Base-by-base conservation (phyloP, 2,888 invertebrate genomes). In the Volucella zonaria region DNA sequence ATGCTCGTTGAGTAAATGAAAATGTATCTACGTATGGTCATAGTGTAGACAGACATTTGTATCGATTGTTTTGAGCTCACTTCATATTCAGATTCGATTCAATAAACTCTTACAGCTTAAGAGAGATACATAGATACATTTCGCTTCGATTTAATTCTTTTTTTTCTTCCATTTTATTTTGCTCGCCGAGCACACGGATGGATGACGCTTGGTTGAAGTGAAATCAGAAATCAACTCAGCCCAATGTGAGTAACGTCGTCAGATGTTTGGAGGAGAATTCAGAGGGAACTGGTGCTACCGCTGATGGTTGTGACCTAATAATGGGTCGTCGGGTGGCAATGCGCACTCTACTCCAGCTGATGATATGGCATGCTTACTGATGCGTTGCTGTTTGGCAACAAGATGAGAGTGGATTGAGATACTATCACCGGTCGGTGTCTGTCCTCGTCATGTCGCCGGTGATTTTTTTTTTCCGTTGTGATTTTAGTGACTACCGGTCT, bases 401-500 rank as follows among this genome's bases (percentile, higher is more conserved):
- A 52, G 52, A 73, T 62, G 74, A 67, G 67, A 76, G 61, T 67
- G 15, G 67, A 82, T 73, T 74, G 67, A 79, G 67, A 79, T 79
- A 59, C 52, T 66, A 56, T 73, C 73, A 73, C 62, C 56, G 68
- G 18, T 77, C 56, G 68, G 18, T 77, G 77, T 82, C 77, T 80
- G 64, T 47, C 54, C 38, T 40, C 68, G 15, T 52, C 59, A 45
- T 12, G 38, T 45, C 45, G 47, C 31, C n/a, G 18, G 31, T 61
- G 49, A 45, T 45, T 15, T 40, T 1, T 38, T 51, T 59, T 42
- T 62, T 43, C 14, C 42, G 42, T 54, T 15, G 66, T 67, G 47
- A 80, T 75, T 80, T 66, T 9, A 66, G 56, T 56, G 51, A 81
- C 85, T 81, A 81, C 81, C 85, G 85, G 81, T 85, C 85, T 81